These are phyloP conservation scores for Lepidonotus clava DNA, from an alignment of 2,888 invertebrate genomes.

Conservation along the genomic window DNA sequence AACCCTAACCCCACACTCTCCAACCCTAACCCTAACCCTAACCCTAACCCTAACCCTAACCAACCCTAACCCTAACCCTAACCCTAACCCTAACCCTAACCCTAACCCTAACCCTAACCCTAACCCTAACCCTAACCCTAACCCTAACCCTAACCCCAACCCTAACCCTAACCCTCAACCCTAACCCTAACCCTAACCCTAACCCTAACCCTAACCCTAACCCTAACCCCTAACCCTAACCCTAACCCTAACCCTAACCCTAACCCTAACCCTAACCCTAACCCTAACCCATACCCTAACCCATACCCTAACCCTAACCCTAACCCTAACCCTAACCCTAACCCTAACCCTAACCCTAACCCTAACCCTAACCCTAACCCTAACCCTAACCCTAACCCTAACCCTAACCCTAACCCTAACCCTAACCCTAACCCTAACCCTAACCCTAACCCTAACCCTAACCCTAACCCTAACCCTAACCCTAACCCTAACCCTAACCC, in stretches of 20 bases:
- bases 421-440: constrained; percentile 54
- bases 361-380: constrained; percentile 49
- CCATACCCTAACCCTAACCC: constrained; percentile 64
- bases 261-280: constrained; percentile 64
- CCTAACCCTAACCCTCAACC: constrained; percentile 58
- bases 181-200: constrained; percentile 57
- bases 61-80: background rate
- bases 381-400: constrained; percentile 55
- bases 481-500: constrained; percentile 65
- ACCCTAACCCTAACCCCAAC: constrained; percentile 47
- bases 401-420: constrained; percentile 54
- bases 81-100: background rate
- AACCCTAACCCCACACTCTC: constrained; percentile 55
- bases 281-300: constrained; percentile 65
- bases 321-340: constrained; percentile 61
- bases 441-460: constrained; percentile 54
- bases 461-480: constrained; percentile 58
- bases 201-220: constrained; percentile 64
- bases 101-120: background rate
- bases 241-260: constrained; percentile 64
- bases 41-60: constrained; percentile 42
- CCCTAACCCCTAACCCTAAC: constrained; percentile 63
- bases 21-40: constrained; percentile 52
- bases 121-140: background rate
- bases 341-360: constrained; percentile 50